Evolutionary conservation across 37 sponge, comb jelly and placozoan species (phyloP).

Genomic region (Theonella swinhoei): DNA sequence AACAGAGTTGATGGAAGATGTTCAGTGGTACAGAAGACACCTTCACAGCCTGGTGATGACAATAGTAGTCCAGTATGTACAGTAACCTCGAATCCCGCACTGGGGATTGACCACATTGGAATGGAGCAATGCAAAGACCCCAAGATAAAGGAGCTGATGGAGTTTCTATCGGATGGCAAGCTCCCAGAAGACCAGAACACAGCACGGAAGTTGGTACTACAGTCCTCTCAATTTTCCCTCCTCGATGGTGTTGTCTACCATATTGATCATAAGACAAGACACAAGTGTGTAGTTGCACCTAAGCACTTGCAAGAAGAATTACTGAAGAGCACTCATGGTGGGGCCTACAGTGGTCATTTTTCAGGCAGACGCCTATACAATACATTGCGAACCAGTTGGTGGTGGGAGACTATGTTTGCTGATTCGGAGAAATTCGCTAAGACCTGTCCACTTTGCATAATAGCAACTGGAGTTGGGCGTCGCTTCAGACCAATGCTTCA

Average conservation of each 20-base stretch:
- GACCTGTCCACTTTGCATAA: conserved; percentile 16
- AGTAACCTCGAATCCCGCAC: not conserved
- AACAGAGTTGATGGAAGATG: no score
- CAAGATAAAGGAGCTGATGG: not conserved
- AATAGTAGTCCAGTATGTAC: no score
- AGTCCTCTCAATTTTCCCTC: not conserved
- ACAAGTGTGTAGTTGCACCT: not conserved
- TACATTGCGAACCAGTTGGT: not conserved
- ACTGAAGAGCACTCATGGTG: not conserved
- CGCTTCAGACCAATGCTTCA: not conserved
- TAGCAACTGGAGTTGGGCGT: not conserved
- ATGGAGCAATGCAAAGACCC: not conserved
- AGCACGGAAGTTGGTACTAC: not conserved
- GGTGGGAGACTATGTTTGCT: not conserved
- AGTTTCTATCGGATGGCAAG: not conserved
- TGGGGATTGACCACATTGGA: not conserved
- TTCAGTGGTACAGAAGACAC: no score
- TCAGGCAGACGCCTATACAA: not conserved
- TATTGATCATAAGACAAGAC: not conserved
- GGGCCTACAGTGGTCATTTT: not conserved
- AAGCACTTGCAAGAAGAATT: not conserved
- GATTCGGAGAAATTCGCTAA: not conserved
- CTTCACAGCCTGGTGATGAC: no score
- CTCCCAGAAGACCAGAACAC: not conserved
- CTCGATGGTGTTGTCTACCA: not conserved